phyloP scores from a whole-genome alignment of 2,113 vertebrate genomes.

The Microtus pennsylvanicus region DNA sequence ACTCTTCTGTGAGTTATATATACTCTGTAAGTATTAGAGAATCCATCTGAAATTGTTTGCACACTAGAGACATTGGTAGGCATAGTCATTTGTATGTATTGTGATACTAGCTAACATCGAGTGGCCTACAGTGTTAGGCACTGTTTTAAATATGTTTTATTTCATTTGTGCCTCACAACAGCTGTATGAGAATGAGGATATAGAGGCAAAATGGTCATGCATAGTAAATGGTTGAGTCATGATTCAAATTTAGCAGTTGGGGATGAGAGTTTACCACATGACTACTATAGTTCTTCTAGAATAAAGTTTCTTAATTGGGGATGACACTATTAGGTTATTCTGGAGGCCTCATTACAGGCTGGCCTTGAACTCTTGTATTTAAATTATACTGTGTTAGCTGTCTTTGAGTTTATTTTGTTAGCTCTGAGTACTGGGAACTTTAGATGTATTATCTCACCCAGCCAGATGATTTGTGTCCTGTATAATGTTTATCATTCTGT shows the following conservation, averaged over 20 bases:
- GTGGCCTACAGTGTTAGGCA: neutral
- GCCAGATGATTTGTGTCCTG: constrained; percentile 7
- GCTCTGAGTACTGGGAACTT: neutral
- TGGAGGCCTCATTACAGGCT: neutral
- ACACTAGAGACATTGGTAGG: neutral
- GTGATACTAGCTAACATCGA: neutral
- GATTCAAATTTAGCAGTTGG: neutral
- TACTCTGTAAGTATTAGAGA: neutral
- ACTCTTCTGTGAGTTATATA: neutral
- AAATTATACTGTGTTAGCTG: neutral
- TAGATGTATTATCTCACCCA: neutral
- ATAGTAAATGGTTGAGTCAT: neutral
- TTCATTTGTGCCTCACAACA: neutral
- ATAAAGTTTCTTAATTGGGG: neutral
- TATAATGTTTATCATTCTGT: neutral
- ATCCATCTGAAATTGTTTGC: constrained; percentile 17
- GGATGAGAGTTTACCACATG: neutral
- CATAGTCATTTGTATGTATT: neutral
- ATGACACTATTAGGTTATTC: neutral
- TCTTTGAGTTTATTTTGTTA: no score
- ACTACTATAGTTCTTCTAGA: neutral
- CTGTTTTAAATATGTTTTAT: neutral
- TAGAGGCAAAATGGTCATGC: neutral
- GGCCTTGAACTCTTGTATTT: neutral
- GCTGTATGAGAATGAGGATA: neutral